A percentile compares a stretch with the other conserved stretches of the same genome.
These are phyloP conservation scores for Xestia xanthographa DNA, from an alignment of 2,888 invertebrate genomes.

Conservation along the genomic window DNA sequence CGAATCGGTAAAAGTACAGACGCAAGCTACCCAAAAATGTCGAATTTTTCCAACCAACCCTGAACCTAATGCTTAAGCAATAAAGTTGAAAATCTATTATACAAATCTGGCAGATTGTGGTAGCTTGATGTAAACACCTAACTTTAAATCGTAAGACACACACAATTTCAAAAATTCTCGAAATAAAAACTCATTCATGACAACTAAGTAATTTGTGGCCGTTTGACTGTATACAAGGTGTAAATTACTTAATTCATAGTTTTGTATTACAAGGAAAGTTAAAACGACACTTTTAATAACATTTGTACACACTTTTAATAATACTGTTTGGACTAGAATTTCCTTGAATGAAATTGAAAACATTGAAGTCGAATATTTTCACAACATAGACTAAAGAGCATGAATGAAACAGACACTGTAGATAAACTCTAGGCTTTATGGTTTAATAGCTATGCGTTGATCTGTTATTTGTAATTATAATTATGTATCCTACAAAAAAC, in stretches of 20 bases:
- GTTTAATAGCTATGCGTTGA: neutral
- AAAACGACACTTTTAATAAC: conserved; percentile 40
- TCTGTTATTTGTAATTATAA: neutral
- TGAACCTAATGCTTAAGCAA: no score
- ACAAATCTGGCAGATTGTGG: no score
- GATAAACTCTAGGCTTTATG: conserved; percentile 4
- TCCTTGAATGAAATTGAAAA: conserved; percentile 51
- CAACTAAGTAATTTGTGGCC: neutral
- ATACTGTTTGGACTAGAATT: conserved; percentile 36
- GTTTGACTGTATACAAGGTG: conserved; percentile 2
- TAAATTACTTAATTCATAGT: conserved; percentile 33
- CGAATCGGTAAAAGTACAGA: neutral
- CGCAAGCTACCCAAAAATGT: no score
- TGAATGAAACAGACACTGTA: conserved; percentile 48
- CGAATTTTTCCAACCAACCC: no score
- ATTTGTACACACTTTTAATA: conserved; percentile 28
- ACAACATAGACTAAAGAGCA: conserved; percentile 41
- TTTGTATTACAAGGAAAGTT: conserved; percentile 39
- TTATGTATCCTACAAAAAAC: neutral
- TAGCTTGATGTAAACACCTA: neutral
- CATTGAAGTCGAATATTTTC: conserved; percentile 42
- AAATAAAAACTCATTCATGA: neutral
- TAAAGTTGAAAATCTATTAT: no score
- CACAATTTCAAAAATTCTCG: neutral
- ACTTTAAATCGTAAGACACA: neutral